phyloP scores from a whole-genome alignment of 2,797 vertebrate species.

The Macrochelys suwanniensis region DNA sequence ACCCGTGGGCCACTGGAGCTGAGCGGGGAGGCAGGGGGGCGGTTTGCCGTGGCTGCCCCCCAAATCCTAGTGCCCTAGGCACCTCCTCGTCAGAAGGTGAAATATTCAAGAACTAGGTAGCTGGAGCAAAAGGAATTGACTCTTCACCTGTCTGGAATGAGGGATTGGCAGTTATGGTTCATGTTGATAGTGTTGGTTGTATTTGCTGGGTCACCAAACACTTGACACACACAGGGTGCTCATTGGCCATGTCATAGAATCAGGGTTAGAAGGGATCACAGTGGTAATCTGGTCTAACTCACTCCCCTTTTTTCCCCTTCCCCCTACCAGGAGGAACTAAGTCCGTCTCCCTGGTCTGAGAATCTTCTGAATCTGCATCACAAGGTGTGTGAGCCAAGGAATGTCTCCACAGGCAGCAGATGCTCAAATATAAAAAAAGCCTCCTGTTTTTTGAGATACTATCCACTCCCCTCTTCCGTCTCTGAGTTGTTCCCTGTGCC shows the following conservation, averaged over 20 bases:
- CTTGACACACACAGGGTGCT: background rate
- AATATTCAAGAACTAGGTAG: background rate
- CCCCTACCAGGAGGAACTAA: background rate
- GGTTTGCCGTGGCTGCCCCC: too few species aligned
- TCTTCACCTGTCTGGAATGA: background rate
- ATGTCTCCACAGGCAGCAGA: background rate
- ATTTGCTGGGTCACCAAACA: background rate
- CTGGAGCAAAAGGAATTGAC: background rate
- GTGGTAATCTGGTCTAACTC: background rate
- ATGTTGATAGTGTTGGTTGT: background rate
- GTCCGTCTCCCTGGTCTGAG: background rate
- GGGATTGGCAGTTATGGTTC: background rate
- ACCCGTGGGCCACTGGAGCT: too few species aligned
- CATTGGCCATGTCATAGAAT: background rate
- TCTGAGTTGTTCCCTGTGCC: background rate
- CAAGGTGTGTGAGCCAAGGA: background rate
- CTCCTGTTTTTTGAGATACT: background rate
- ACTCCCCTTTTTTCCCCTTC: background rate
- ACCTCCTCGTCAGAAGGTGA: background rate
- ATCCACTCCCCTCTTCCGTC: background rate
- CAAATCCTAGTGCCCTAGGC: too few species aligned
- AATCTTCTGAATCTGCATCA: background rate
- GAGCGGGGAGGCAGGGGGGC: too few species aligned
- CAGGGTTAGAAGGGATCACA: background rate
- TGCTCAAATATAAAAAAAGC: background rate